Percentiles rank a stretch among this genome's conserved stretches.
Evolutionary conservation across 2,888 invertebrate genomes (phyloP).

Genomic region (Brachynemurus nebulosus): DNA sequence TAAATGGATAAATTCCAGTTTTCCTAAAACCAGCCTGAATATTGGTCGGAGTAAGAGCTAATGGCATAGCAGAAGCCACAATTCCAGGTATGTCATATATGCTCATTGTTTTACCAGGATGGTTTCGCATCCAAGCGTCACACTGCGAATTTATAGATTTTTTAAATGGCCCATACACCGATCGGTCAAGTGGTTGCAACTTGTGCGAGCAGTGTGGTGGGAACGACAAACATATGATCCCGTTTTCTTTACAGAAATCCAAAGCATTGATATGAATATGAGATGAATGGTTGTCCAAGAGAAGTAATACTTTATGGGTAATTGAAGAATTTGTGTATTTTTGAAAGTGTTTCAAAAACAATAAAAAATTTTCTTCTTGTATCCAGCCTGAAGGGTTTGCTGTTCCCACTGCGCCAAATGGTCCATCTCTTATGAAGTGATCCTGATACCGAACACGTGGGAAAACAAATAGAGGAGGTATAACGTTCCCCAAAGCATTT

Average conservation of each 20-base stretch:
- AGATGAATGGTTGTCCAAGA: constrained; percentile 9
- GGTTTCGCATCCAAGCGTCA: constrained; percentile 13
- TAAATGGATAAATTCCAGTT: constrained; percentile 5
- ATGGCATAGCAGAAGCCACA: constrained; percentile 10
- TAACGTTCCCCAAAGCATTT: too few species aligned
- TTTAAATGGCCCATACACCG: constrained; percentile 11
- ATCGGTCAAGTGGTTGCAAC: constrained; percentile 13
- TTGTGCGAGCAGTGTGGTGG: constrained; percentile 14
- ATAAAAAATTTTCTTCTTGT: constrained; percentile 4
- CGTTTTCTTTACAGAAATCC: constrained; percentile 9
- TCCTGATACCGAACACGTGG: constrained; percentile 21
- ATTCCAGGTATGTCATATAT: constrained; percentile 15
- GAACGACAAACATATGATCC: constrained; percentile 12
- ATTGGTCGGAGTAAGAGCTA: constrained; percentile 12
- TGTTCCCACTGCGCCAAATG: constrained; percentile 19
- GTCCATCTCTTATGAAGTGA: constrained; percentile 23
- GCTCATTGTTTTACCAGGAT: constrained; percentile 13
- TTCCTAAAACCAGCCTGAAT: constrained; percentile 16
- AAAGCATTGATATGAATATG: constrained; percentile 6
- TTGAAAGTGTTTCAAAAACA: constrained; percentile 7
- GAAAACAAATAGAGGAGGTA: too few species aligned
- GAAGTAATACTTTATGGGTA: constrained; percentile 3
- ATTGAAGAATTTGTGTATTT: constrained; percentile 5
- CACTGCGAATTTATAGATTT: constrained; percentile 1
- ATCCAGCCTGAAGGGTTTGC: constrained; percentile 18